Conservation (phyloP, 2,888 invertebrate genomes). For the Tenodera sinensis region DNA sequence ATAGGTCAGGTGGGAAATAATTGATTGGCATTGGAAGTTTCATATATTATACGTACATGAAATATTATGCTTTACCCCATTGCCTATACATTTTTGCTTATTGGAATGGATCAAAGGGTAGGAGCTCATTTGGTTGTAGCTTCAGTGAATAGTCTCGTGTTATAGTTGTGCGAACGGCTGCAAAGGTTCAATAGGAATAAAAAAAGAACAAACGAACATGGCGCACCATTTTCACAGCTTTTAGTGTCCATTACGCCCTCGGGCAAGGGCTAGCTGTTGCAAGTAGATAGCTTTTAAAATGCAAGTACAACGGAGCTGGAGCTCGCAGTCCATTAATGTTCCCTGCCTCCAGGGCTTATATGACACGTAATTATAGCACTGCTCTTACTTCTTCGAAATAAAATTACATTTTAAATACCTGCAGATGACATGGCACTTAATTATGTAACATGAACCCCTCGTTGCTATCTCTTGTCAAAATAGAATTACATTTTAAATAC, state of each 20-base stretch:
- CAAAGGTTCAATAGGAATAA: not conserved
- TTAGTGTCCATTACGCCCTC: not conserved
- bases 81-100: too few relatives aligned
- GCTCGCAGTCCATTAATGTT: not conserved
- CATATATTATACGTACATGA: too few relatives aligned
- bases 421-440: not conserved
- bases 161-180: not conserved
- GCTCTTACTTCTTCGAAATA: not conserved
- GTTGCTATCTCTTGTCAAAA: too few relatives aligned
- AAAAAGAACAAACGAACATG: not conserved
- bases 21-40: too few relatives aligned
- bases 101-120: too few relatives aligned
- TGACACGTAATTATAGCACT: not conserved
- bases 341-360: not conserved
- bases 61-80: too few relatives aligned
- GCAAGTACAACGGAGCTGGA: not conserved
- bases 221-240: not conserved
- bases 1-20: too few relatives aligned
- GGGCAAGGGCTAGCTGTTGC: too few relatives aligned
- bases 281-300: not conserved
- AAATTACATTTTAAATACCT: not conserved
- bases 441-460: too few relatives aligned
- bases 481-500: too few relatives aligned
- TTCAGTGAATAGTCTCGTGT: too few relatives aligned
- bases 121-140: too few relatives aligned